Percentiles rank a stretch among this genome's conserved stretches.
phyloP scores from a whole-genome alignment of 1,140 invertebrate genomes.

The Conus ventricosus region DNA sequence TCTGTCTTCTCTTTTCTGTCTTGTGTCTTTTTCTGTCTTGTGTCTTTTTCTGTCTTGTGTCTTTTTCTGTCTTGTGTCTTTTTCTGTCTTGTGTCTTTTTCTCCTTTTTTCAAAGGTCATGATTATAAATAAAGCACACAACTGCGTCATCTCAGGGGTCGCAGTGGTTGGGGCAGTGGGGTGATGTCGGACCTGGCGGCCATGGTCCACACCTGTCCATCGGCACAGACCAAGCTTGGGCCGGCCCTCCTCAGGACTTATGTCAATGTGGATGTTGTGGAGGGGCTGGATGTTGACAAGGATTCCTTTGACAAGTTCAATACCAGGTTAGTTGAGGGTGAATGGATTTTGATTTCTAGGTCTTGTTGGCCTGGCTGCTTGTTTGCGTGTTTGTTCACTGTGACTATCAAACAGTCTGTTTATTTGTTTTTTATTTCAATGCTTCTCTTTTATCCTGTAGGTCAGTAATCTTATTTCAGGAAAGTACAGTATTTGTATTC shows the following conservation, averaged over 20 bases:
- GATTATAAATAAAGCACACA: too few species aligned
- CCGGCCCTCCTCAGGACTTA: constrained; percentile 45
- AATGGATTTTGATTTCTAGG: not conserved
- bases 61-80: too few species aligned
- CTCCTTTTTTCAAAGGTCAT: too few species aligned
- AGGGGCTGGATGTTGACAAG: constrained; percentile 50
- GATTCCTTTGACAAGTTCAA: constrained; percentile 51
- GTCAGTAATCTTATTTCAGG: too few species aligned
- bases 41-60: too few species aligned
- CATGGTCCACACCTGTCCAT: constrained; percentile 48
- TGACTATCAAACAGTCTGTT: too few species aligned
- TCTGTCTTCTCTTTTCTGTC: too few species aligned
- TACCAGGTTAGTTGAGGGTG: constrained; percentile 33
- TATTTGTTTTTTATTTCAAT: too few species aligned
- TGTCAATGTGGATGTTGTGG: constrained; percentile 47
- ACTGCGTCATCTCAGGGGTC: not conserved
- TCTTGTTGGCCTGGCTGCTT: not conserved
- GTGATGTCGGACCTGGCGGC: constrained; percentile 45
- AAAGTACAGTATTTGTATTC: too few species aligned
- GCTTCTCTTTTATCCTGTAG: too few species aligned
- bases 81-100: too few species aligned
- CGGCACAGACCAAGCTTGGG: constrained; percentile 45
- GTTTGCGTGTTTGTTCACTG: not conserved
- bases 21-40: too few species aligned
- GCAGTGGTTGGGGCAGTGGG: constrained; percentile 36